Conservation (phyloP, 2,888 invertebrate species). For the Melieria crassipennis region DNA sequence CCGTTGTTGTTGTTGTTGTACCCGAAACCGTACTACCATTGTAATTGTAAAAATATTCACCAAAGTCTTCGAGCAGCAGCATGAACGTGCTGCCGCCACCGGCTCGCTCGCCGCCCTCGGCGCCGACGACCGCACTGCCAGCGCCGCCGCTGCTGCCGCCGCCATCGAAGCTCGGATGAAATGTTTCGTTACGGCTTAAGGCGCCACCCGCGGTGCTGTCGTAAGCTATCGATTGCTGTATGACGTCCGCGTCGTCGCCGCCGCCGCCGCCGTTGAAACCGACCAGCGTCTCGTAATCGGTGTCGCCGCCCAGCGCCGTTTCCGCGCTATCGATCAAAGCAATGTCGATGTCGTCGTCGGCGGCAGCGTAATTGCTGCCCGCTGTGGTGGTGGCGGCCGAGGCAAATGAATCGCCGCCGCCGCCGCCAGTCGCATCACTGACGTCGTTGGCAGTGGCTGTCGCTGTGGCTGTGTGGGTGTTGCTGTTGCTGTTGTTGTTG, state of each 20-base stretch:
- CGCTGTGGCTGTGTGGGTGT: not conserved
- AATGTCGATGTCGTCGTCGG: slow-evolving; percentile 53
- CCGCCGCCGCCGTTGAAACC: slow-evolving; percentile 48
- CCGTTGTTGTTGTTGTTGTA: slow-evolving; percentile 49
- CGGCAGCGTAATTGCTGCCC: slow-evolving; percentile 29
- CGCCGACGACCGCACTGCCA: slow-evolving; percentile 16
- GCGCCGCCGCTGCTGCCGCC: slow-evolving; percentile 39
- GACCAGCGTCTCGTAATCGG: slow-evolving; percentile 52
- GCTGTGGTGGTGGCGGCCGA: not conserved
- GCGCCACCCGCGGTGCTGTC: slow-evolving; percentile 12
- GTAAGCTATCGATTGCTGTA: slow-evolving; percentile 40
- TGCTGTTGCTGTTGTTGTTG: slow-evolving; percentile 13
- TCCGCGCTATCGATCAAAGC: slow-evolving; percentile 63
- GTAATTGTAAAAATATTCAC: slow-evolving; percentile 77
- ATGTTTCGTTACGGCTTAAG: slow-evolving; percentile 33
- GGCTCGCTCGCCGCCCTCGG: slow-evolving; percentile 28
- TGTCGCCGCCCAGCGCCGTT: slow-evolving; percentile 53
- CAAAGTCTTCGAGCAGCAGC: slow-evolving; percentile 79
- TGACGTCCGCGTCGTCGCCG: slow-evolving; percentile 32
- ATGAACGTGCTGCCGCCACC: slow-evolving; percentile 68
- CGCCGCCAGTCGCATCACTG: slow-evolving; percentile 19
- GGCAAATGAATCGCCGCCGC: slow-evolving; percentile 8
- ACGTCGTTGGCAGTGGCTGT: not conserved
- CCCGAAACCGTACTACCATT: slow-evolving; percentile 63
- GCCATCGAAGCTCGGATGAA: slow-evolving; percentile 41